Conservation (phyloP, 2,113 vertebrate species). For the Hypanus sabinus region DNA sequence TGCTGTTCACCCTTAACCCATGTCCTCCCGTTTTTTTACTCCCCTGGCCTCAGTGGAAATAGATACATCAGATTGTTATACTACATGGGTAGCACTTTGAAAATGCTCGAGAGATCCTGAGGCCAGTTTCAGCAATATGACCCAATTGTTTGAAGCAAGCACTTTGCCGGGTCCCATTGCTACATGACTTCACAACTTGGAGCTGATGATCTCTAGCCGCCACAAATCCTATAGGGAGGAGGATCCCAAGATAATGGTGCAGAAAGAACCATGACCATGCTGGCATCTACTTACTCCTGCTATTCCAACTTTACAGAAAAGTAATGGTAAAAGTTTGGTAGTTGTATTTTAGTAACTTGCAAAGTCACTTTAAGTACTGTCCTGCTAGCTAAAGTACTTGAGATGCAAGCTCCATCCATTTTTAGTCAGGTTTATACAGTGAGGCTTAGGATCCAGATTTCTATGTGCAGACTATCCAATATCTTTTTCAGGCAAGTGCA, state of each 20-base stretch:
- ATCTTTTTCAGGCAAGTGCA: not conserved
- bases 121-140: not conserved
- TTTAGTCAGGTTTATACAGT: not conserved
- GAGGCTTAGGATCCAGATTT: not conserved
- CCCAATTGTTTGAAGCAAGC: not conserved
- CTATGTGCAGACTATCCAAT: not conserved
- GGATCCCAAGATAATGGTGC: no score
- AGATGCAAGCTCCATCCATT: not conserved
- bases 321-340: not conserved
- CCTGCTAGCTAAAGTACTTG: no score
- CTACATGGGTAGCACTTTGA: not conserved
- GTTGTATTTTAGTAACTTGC: not conserved
- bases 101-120: not conserved
- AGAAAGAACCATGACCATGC: not conserved
- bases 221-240: not conserved
- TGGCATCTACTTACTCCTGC: not conserved
- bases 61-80: not conserved
- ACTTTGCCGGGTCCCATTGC: not conserved
- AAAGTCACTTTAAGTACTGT: no score
- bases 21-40: no score
- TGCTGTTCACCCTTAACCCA: no score
- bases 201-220: not conserved
- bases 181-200: not conserved
- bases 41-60: no score
- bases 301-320: not conserved